Evolutionary conservation across 2,888 invertebrate genomes (phyloP).

Genomic region (Apotomis betuletana): DNA sequence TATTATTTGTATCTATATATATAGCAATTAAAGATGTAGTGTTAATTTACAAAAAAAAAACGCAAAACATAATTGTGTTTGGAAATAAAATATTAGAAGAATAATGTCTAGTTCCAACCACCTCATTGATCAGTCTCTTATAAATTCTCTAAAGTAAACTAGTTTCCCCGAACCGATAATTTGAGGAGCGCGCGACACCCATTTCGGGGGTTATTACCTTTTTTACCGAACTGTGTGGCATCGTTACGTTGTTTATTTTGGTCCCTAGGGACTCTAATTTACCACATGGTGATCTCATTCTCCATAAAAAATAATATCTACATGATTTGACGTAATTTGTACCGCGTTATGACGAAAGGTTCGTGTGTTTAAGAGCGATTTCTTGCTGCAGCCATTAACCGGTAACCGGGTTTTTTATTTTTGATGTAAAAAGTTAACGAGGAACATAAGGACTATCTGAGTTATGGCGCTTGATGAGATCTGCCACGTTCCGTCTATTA

Average conservation of each 20-base stretch:
- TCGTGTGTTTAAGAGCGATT: conserved; percentile 76
- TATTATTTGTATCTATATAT: too few relatives aligned
- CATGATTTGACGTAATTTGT: conserved; percentile 80
- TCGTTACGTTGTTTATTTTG: conserved; percentile 77
- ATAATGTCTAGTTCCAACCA: neutral
- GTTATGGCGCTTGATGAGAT: conserved; percentile 25
- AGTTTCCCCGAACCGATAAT: conserved; percentile 61
- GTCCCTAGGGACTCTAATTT: conserved; percentile 75
- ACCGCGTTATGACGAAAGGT: conserved; percentile 74
- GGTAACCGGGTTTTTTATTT: conserved; percentile 67
- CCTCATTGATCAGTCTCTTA: conserved; percentile 30
- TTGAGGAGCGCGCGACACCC: conserved; percentile 66
- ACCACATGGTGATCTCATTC: conserved; percentile 75
- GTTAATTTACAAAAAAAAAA: too few relatives aligned
- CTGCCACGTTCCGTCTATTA: conserved; percentile 5
- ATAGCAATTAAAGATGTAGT: too few relatives aligned
- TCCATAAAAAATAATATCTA: conserved; percentile 77
- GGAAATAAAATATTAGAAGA: neutral
- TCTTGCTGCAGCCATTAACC: conserved; percentile 71
- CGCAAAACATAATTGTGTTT: too few relatives aligned
- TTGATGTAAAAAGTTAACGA: conserved; percentile 70
- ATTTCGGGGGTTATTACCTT: conserved; percentile 62
- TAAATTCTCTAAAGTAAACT: conserved; percentile 53
- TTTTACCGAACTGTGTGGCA: conserved; percentile 68
- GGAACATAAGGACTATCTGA: conserved; percentile 50